Evolutionary conservation across 2,888 invertebrate genomes (phyloP), one percentile per base, ranked within the genome.

Genomic region (Drosophila tripunctata): DNA sequence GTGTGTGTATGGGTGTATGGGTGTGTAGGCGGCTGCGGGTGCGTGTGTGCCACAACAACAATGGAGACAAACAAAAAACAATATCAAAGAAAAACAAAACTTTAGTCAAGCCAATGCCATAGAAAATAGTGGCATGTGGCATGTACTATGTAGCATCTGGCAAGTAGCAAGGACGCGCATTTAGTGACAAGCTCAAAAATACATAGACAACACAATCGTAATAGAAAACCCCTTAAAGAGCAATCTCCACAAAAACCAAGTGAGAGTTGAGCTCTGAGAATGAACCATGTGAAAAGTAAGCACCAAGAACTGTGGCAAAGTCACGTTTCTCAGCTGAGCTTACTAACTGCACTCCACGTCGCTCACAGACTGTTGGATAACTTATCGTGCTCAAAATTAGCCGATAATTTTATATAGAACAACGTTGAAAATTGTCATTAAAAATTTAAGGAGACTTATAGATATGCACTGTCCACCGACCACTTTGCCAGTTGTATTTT

Each of bases 121-220:
- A 52, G 58, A 65, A 48, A 27, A 44, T 48, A 56, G 62, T 70
- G 58, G 65, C 66, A 60, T 44, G 62, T 64, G 27, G 48, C 48
- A 63, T 5, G n/a, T n/a, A 65, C 51, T 58, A 67, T 60, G 68
- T 41, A 27, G 62, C 62, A 54, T 36, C 55, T 45, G 43, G 56
- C 50, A 68, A 70, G 66, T 65, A 60, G 66, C 70, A 70, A 72
- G 71, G 71, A 72, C 72, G 68, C 72, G 72, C 72, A 72, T 72
- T 72, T 65, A 60, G 72, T 72, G 72, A 68, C 72, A 72, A 68
- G 68, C 62, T 62, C 35, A 50, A 54, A 63, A 67, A 48, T 43
- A 58, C 51, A 43, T 30, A 56, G 40, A 66, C n/a, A 66, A 62
- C 33, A 67, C 52, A 70, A 54, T 56, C 48, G 61, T 19, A 48